A percentile compares a stretch with the other conserved stretches of the same genome.
These are phyloP conservation scores for Cydia fagiglandana DNA, from an alignment of 1,140 invertebrate species.

Conservation along the genomic window DNA sequence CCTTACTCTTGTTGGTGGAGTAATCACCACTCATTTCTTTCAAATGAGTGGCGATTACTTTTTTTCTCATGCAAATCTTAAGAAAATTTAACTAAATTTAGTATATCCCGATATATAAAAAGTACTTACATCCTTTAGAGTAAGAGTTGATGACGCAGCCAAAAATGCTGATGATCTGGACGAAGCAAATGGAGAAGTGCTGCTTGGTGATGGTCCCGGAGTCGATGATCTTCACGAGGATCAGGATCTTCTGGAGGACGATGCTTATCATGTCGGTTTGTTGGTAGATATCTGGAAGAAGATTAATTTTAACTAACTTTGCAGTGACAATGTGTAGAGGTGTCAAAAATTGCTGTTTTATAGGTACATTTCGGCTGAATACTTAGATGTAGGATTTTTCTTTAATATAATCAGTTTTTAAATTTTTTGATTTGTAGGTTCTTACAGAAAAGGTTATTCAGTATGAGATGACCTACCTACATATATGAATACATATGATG, in stretches of 20 bases:
- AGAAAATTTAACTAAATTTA: background rate
- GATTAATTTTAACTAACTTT: background rate
- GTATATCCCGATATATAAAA: background rate
- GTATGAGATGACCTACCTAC: too few species aligned
- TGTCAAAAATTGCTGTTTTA: background rate
- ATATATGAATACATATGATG: too few species aligned
- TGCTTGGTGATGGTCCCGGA: background rate
- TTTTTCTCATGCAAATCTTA: background rate
- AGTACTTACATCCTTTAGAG: background rate
- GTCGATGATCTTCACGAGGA: background rate
- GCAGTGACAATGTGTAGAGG: background rate
- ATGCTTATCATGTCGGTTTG: background rate
- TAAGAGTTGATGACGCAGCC: background rate
- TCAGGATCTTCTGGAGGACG: background rate
- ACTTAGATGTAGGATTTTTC: background rate
- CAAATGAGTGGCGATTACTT: too few species aligned
- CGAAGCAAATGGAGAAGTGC: background rate
- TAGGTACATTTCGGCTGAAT: background rate
- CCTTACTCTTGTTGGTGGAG: too few species aligned
- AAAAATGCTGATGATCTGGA: background rate
- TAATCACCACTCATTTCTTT: too few species aligned
- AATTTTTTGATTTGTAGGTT: too few species aligned
- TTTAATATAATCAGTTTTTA: background rate
- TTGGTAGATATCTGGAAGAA: background rate
- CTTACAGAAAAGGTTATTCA: too few species aligned